Evolutionary conservation across 2,113 vertebrate species (phyloP), one percentile per base, ranked within the genome.

Genomic region (Desmodus rotundus): DNA sequence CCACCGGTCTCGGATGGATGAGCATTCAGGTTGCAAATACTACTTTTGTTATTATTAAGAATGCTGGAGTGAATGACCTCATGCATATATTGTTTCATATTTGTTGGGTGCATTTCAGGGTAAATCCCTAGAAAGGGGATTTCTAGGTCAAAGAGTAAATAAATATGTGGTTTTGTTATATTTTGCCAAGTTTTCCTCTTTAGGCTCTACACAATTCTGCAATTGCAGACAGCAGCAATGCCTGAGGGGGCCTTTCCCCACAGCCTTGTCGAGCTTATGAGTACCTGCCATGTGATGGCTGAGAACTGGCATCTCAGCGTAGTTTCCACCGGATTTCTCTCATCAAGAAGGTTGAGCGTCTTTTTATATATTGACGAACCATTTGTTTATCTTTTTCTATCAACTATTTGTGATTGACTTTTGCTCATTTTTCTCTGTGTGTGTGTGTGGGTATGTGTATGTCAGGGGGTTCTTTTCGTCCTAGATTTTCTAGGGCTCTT

Each of bases 401-500:
- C 22, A 92, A 52, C 61, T 45, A 85, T 76, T 70, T 80, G 19
- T 85, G 56, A 76, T 65, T 70, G 38, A 33, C 4, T 80, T 92
- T 72, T 88, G 63, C 52, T 13, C 8, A 80, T 77, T 91, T 82
- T 76, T 88, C 38, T 13, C 8, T 93, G 65, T 41, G 47, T 43
- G 43, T 36, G 20, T 84, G 36, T 36, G 43, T 45, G 31, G 33
- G 68, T 45, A 19, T 2, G 68, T 33, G 52, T 47, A 26, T 47
- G 14, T 47, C 19, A 13, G 13, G 43, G 38, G 43, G 38, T 28
- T 11, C 84, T 92, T 84, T 47, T 26, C 26, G 56, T 72, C 14
- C 50, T 63, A 93, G 78, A 89, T 87, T 91, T 96, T 89, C 47
- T 93, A 74, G 47, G 38, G 38, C 24, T 93, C 22, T 84, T 85